These are phyloP conservation scores for Rutilus rutilus DNA, from an alignment of 2,113 vertebrate genomes.

Conservation along the genomic window DNA sequence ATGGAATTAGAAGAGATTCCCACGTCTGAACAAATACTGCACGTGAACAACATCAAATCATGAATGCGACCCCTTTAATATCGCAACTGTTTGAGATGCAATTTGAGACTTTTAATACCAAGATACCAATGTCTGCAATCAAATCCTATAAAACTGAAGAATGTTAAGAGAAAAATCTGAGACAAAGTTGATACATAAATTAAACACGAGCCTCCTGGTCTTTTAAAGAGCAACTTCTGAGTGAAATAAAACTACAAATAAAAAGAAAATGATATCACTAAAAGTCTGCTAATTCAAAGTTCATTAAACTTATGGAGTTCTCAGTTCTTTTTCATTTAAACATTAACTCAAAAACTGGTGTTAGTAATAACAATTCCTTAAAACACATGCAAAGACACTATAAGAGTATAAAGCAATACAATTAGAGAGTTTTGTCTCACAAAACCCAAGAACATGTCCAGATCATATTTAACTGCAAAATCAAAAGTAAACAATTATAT, in stretches of 20 bases:
- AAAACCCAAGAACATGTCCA: not conserved
- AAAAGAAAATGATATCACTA: not conserved
- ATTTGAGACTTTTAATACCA: not conserved
- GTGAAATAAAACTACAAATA: not conserved
- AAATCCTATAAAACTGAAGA: not conserved
- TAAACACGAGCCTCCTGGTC: not conserved
- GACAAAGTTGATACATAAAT: not conserved
- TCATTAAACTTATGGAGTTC: not conserved
- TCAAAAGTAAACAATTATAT: not conserved
- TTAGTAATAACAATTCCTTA: not conserved
- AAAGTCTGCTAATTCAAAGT: not conserved
- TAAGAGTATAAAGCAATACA: not conserved
- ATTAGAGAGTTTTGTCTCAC: not conserved
- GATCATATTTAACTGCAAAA: not conserved
- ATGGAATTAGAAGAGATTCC: constrained; percentile 51
- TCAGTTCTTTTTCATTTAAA: not conserved
- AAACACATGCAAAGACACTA: not conserved
- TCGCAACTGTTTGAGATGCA: not conserved
- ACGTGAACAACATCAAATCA: not conserved
- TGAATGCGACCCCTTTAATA: not conserved
- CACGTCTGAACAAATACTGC: not conserved
- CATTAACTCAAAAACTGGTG: not conserved
- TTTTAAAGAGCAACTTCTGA: not conserved
- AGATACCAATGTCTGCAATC: not conserved
- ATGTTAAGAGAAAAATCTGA: not conserved